Percentiles rank a stretch among this genome's conserved stretches.
phyloP scores from a whole-genome alignment of 2,888 invertebrate species.

The Sialis fuliginosa region DNA sequence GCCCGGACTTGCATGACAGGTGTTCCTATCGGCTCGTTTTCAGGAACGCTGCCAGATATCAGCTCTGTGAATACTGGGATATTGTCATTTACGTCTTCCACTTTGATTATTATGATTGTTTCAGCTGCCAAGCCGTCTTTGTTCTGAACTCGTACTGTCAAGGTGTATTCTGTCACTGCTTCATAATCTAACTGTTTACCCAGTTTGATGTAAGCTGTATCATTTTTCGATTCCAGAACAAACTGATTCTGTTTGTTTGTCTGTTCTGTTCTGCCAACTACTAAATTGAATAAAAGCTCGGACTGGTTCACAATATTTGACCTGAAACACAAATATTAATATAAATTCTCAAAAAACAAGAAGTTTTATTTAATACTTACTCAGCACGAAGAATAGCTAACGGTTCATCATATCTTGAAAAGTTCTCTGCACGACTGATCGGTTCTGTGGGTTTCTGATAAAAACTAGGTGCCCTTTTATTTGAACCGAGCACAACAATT shows the following conservation, averaged over 20 bases:
- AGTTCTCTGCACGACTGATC: conserved; percentile 55
- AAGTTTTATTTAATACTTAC: conserved; percentile 28
- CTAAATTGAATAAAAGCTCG: conserved; percentile 60
- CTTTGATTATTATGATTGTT: conserved; percentile 57
- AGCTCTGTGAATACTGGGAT: conserved; percentile 73
- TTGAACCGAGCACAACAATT: conserved; percentile 73
- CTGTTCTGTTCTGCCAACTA: conserved; percentile 68
- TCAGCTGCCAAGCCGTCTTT: conserved; percentile 64
- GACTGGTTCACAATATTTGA: conserved; percentile 62
- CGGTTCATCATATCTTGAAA: conserved; percentile 47
- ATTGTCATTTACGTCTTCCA: conserved; percentile 82
- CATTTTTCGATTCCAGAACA: conserved; percentile 44
- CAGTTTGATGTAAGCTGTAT: conserved; percentile 55
- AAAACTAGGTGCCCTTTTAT: conserved; percentile 68
- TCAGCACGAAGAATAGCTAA: conserved; percentile 53
- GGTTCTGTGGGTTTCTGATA: conserved; percentile 38
- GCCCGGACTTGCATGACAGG: conserved; percentile 78
- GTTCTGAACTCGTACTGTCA: conserved; percentile 70
- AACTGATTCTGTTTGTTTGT: conserved; percentile 71
- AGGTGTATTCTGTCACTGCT: conserved; percentile 62
- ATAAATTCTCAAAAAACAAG: neutral
- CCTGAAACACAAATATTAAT: conserved; percentile 20
- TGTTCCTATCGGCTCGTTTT: conserved; percentile 68
- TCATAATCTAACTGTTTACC: conserved; percentile 69
- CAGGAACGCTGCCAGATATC: conserved; percentile 62